A percentile compares a stretch with the other conserved stretches of the same genome.
Conservation (phyloP, 2,797 vertebrate species). For the Perdix hodgsoniae region DNA sequence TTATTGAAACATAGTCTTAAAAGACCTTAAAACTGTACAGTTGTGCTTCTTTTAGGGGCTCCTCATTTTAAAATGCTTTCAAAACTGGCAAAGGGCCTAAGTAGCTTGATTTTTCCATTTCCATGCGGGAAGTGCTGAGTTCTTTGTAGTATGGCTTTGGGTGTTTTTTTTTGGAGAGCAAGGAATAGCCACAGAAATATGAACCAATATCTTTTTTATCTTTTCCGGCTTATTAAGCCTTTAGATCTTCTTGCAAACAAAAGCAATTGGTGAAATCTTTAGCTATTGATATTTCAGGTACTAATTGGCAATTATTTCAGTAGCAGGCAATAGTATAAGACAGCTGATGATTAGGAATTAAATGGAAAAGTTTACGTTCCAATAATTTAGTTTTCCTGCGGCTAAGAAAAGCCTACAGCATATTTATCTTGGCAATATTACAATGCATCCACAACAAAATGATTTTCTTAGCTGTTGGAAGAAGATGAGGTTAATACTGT, state of each 20-base stretch:
- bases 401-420: background rate
- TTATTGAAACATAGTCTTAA: background rate
- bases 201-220: background rate
- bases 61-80: background rate
- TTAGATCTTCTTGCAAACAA: background rate
- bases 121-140: background rate
- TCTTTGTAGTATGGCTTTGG: background rate
- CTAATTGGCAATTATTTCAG: background rate
- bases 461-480: background rate
- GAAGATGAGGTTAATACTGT: background rate
- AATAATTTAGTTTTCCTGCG: background rate
- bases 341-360: background rate
- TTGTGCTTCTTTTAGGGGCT: background rate
- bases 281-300: background rate
- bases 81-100: background rate
- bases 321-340: background rate
- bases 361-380: background rate
- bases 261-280: background rate
- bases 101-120: background rate
- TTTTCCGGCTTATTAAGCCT: constrained; percentile 10
- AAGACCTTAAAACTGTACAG: background rate
- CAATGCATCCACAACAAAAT: background rate
- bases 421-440: background rate
- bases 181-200: background rate
- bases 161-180: background rate